phyloP scores from a whole-genome alignment of 2,797 vertebrate species.

The Chiloscyllium punctatum region DNA sequence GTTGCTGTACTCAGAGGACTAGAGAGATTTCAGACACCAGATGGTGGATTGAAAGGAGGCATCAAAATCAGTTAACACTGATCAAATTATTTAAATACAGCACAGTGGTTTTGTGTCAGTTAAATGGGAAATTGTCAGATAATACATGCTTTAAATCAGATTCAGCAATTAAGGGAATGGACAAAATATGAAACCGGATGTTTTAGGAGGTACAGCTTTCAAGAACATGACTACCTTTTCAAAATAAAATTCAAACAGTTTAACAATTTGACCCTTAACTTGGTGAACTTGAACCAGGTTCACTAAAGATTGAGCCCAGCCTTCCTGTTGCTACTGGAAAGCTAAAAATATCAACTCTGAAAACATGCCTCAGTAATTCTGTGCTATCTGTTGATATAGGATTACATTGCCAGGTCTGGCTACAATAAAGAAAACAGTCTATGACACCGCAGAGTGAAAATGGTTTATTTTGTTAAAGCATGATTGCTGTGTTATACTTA shows the following conservation, averaged over 20 bases:
- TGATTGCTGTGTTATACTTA: conserved; percentile 22
- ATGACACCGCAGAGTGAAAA: neutral
- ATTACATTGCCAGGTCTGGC: neutral
- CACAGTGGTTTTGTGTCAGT: neutral
- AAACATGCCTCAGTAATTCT: neutral
- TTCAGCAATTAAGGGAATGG: neutral
- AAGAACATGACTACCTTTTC: neutral
- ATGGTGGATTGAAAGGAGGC: neutral
- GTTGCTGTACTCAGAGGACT: neutral
- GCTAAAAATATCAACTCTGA: conserved; percentile 25
- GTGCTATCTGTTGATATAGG: conserved; percentile 12
- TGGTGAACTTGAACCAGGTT: conserved; percentile 13
- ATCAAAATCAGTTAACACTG: conserved; percentile 20
- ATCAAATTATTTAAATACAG: neutral
- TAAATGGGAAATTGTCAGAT: neutral
- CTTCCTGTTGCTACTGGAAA: neutral
- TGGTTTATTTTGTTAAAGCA: conserved; percentile 36
- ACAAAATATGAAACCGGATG: neutral
- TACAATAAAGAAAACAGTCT: conserved; percentile 22
- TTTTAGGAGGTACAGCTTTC: neutral
- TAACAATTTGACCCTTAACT: neutral
- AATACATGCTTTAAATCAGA: neutral
- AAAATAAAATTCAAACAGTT: neutral
- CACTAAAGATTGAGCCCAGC: neutral
- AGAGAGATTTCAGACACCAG: neutral